Base-by-base conservation (phyloP, 1,140 invertebrate genomes). In the Camponotus pennsylvanicus region DNA sequence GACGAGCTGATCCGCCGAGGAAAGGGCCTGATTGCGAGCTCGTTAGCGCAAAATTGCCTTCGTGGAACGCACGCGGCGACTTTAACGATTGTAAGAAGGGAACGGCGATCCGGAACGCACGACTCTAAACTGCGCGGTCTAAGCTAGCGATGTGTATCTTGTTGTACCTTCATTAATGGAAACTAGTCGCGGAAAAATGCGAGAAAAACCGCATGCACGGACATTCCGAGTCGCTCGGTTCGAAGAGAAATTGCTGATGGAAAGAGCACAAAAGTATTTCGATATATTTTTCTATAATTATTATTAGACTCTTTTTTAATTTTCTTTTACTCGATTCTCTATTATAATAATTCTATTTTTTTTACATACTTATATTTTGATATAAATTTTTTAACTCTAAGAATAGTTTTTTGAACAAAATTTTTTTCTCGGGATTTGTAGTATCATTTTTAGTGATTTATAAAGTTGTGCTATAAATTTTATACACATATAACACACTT, bases 31-130 rank as follows among this genome's bases (percentile, higher is more conserved):
- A 52, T 37, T 21, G 66, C 37, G 5, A 45, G 77, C 49, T 80
- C 77, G 64, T 80, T 80, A 80, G 64, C 77, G 64, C 42, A 49
- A 70, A 70, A 49, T 45, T 55, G 34, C 45, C 45, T 40, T 55
- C 77, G 61, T 80, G 34, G 45, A 70, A 80, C 37, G 77, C 37
- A 63, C 61, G 45, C 67, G n/a, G 66, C 52, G 45, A 57, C 66
- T 69, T 80, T 80, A 80, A 80, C 67, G 77, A 80, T 80, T 61
- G 66, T 42, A 70, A 80, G 77, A 52, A 80, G 55, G 49, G 42
- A 70, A 9, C 40, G 67, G 67, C 49, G 49, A 70, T 80, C 77
- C 37, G 64, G 70, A 69, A 80, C 64, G 45, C 45, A 42, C n/a
- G 63, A 32, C 13, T 79, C 42, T 52, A 21, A 52, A 69, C 57